Conservation (phyloP, 64 coral and sea anemone genomes). For the Acropora tenuis region DNA sequence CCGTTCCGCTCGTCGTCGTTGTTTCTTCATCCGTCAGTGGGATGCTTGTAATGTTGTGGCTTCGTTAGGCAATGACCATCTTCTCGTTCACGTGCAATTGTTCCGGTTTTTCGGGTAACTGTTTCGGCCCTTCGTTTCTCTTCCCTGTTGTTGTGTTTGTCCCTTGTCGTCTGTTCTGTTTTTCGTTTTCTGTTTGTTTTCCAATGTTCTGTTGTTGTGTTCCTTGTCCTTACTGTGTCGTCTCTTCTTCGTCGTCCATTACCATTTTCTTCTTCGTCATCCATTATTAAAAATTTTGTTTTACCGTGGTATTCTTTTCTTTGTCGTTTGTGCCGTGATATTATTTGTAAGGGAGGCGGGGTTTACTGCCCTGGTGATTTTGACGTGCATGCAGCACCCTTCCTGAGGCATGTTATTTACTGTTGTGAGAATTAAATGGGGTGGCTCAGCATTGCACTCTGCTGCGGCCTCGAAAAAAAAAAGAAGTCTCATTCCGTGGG, state of each 20-base stretch:
- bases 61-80: not conserved
- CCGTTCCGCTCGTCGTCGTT: not conserved
- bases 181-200: no score
- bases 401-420: not conserved
- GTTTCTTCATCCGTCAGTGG: not conserved
- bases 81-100: not conserved
- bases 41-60: not conserved
- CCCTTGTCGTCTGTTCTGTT: no score
- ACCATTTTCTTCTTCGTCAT: no score
- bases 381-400: not conserved
- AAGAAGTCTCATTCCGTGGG: no score
- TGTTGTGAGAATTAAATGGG: no score
- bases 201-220: no score
- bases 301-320: not conserved
- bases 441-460: no score
- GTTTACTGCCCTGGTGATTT: not conserved
- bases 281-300: no score
- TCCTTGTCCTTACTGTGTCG: no score
- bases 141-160: not conserved
- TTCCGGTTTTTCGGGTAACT: not conserved
- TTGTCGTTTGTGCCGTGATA: conserved; percentile 13
- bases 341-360: not conserved
- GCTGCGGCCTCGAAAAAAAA: no score
- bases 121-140: not conserved
- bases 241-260: no score